Evolutionary conservation across 2,113 vertebrate genomes (phyloP), one percentile per base, ranked within the genome.

Genomic region (Leptodactylus fuscus): DNA sequence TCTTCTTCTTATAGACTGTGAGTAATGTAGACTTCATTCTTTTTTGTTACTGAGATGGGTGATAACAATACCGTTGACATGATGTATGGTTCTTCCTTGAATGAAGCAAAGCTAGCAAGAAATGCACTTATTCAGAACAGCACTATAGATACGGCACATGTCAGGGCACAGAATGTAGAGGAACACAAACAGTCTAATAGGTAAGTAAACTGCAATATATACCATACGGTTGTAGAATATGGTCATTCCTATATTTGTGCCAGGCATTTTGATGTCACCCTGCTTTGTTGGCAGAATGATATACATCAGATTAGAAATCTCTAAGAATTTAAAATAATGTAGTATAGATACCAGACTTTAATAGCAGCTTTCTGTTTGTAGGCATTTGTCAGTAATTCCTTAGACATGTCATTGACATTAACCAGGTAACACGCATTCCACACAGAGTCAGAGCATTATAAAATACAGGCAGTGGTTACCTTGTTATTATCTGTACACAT

Each of bases 11-110:
- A 16, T 49, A 15, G 77, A 79, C 76, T 79, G 83, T 85, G 24
- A 85, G 83, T 85, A 85, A 69, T 55, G 22, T 20, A 77, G n/a
- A 51, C 73, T 77, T 58, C 5, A 38, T 78, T 20, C 29, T 12
- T 51, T 20, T 79, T 20, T 75, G 16, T 29, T 32, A 13, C 12
- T 12, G 49, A 36, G 16, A 78, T 11, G 29, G 6, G 27, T 11
- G 10, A 2, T n/a, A n/a, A n/a, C n/a, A n/a, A n/a, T n/a, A n/a
- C n/a, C n/a, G 13, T 1, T 36, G 65, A 3, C 65, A 38, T 8
- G 0, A 18, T 34, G 11, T 5, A 13, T 24, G 4, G 16, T 29
- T 65, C 5, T 67, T 20, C 36, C 16, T 8, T 10, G 16, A 69
- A 38, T 38, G 18, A 69, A 69, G 4, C 13, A 29, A 34, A 65